Evolutionary conservation across 1,140 invertebrate species (phyloP).

Genomic region (Lepidurus packardi): DNA sequence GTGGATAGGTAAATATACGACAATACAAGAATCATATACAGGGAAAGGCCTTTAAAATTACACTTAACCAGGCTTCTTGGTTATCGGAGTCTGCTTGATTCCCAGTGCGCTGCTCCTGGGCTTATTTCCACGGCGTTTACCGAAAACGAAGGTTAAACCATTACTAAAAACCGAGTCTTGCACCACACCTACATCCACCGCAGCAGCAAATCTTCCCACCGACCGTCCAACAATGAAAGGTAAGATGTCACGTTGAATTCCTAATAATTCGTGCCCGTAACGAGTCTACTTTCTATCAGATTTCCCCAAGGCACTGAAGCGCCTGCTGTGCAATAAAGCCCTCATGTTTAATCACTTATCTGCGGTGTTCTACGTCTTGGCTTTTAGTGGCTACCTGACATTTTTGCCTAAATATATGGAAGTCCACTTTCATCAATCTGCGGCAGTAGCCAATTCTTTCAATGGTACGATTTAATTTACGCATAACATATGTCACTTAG

Average conservation of each 20-base stretch:
- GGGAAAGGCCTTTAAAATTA: background rate
- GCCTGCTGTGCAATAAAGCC: conserved; percentile 57
- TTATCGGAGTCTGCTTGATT: conserved; percentile 27
- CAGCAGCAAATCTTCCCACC: background rate
- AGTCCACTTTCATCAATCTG: conserved; percentile 64
- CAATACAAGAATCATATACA: background rate
- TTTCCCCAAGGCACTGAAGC: conserved; percentile 52
- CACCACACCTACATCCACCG: background rate
- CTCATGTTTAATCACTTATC: conserved; percentile 63
- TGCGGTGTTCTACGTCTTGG: conserved; percentile 62
- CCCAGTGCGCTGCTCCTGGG: conserved; percentile 31
- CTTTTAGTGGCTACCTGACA: conserved; percentile 67
- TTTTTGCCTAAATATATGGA: conserved; percentile 72
- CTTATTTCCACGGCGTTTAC: conserved; percentile 35
- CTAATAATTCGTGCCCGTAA: background rate
- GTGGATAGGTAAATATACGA: conserved; percentile 54
- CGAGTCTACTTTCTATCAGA: conserved; percentile 37
- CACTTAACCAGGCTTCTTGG: conserved; percentile 25
- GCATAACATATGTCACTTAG: background rate
- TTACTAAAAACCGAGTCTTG: background rate
- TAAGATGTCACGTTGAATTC: background rate
- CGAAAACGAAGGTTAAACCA: conserved; percentile 8
- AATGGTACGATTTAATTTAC: conserved; percentile 50
- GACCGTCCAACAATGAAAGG: conserved; percentile 7
- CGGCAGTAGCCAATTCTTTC: conserved; percentile 59